These are phyloP conservation scores for Apostichopus californicus DNA, from an alignment of 35 echinoderm and acorn worm species.

Conservation along the genomic window DNA sequence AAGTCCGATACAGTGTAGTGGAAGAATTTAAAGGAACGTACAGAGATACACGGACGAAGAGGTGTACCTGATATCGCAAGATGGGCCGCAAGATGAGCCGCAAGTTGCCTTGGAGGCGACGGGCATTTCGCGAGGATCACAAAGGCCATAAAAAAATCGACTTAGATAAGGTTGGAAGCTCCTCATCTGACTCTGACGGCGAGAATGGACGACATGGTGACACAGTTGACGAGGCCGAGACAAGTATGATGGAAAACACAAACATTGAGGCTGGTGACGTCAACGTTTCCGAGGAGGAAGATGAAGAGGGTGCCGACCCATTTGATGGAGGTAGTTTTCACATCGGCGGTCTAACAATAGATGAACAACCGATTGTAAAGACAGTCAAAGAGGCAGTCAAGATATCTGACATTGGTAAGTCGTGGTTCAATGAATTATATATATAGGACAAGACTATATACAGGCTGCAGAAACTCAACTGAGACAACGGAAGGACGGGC, in stretches of 20 bases:
- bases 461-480: neutral
- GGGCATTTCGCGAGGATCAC: neutral
- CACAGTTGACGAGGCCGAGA: neutral
- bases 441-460: neutral
- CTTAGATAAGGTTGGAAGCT: neutral
- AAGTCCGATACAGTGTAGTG: no score
- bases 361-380: neutral
- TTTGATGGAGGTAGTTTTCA: conserved; percentile 20
- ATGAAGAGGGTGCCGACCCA: neutral
- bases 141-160: conserved; percentile 9
- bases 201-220: neutral
- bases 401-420: conserved; percentile 17
- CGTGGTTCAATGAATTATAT: no score
- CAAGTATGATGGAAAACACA: neutral
- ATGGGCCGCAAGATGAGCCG: neutral
- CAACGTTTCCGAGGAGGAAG: neutral
- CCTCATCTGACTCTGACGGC: neutral
- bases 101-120: conserved; percentile 16
- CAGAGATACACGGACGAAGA: no score
- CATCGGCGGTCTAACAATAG: neutral
- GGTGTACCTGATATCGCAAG: no score
- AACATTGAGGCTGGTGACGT: neutral
- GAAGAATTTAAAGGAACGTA: no score
- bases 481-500: no score
- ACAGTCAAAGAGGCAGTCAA: conserved; percentile 17